A percentile compares a stretch with the other conserved stretches of the same genome.
These are phyloP conservation scores for Callocephalon fimbriatum DNA, from an alignment of 2,113 vertebrate genomes.

Conservation along the genomic window DNA sequence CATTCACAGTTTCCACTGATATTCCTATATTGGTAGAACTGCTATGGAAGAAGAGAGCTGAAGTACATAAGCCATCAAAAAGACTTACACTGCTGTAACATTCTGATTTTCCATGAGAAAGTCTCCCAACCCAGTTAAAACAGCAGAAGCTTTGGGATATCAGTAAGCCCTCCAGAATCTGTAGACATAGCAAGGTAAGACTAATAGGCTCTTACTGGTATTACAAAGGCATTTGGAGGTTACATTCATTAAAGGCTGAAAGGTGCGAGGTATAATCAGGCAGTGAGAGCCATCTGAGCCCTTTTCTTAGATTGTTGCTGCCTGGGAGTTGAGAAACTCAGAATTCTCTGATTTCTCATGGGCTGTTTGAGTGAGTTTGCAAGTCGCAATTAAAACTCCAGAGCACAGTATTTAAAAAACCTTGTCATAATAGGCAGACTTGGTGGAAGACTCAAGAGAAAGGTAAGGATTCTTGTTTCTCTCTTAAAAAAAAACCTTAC, in stretches of 20 bases:
- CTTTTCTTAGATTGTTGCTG: not conserved
- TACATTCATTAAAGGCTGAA: not conserved
- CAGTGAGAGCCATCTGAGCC: not conserved
- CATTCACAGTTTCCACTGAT: not conserved
- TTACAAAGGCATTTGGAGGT: not conserved
- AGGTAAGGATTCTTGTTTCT: not conserved
- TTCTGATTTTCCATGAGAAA: not conserved
- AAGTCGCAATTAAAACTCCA: not conserved
- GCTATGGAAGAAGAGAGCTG: not conserved
- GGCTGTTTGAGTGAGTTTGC: not conserved
- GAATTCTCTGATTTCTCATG: not conserved
- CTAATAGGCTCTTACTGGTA: not conserved
- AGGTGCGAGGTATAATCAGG: not conserved
- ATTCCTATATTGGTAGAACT: not conserved
- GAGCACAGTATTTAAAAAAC: not conserved
- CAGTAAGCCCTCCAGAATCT: not conserved
- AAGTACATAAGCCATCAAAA: not conserved
- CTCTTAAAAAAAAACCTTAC: not conserved
- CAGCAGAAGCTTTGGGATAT: not conserved
- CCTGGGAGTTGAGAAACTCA: not conserved
- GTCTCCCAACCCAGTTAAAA: not conserved
- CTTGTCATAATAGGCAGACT: not conserved
- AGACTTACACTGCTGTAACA: accelerated
- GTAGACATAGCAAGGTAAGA: not conserved
- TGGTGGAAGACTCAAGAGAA: not conserved